These are phyloP conservation scores for Acrocyrtus sp. DNA, from an alignment of 2,888 invertebrate genomes.

Conservation along the genomic window DNA sequence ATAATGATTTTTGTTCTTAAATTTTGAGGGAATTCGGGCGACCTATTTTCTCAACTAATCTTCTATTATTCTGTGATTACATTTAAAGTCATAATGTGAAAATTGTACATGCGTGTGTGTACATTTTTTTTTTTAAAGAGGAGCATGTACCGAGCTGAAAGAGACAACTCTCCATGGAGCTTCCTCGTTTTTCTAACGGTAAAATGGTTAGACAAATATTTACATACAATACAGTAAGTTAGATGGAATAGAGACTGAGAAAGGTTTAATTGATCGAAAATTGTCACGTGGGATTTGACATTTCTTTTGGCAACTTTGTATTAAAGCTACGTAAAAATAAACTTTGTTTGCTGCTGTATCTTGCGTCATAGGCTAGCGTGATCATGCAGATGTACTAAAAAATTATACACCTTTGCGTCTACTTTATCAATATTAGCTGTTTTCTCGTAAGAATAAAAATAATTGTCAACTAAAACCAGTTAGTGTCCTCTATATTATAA, in stretches of 20 bases:
- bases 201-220: background rate
- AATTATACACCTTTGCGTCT: too few species aligned
- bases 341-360: too few species aligned
- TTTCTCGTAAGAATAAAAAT: too few species aligned
- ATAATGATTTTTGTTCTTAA: background rate
- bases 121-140: background rate
- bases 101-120: background rate
- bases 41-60: slow-evolving; percentile 2
- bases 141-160: background rate
- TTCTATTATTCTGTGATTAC: slow-evolving; percentile 39
- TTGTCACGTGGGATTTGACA: too few species aligned
- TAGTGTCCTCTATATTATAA: too few species aligned
- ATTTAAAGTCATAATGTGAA: slow-evolving; percentile 34
- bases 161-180: background rate
- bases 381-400: too few species aligned
- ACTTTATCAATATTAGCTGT: too few species aligned
- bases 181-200: background rate
- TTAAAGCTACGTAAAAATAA: too few species aligned
- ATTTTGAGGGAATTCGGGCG: too few species aligned
- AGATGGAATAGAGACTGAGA: background rate
- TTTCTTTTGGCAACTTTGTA: too few species aligned
- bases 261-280: background rate
- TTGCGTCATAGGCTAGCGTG: too few species aligned
- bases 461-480: too few species aligned
- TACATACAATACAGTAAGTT: background rate